These are phyloP conservation scores for Eilema depressum DNA, from an alignment of 2,888 invertebrate species.

Conservation along the genomic window DNA sequence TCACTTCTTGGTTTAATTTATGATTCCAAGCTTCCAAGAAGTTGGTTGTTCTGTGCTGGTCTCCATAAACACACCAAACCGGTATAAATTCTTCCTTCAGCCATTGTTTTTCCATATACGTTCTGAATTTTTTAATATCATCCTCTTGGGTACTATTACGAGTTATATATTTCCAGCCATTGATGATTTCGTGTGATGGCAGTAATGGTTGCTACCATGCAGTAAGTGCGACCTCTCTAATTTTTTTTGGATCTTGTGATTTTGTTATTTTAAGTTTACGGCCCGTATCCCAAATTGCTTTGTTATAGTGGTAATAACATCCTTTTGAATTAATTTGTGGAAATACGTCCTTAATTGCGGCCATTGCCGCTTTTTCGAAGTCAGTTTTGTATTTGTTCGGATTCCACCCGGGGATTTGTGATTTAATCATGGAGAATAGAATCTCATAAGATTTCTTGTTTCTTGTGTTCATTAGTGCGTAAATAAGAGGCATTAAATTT, in stretches of 20 bases:
- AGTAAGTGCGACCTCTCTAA: slow-evolving; percentile 21
- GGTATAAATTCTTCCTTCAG: neutral
- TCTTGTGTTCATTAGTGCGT: neutral
- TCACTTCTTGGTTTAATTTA: neutral
- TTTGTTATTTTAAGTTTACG: slow-evolving; percentile 8
- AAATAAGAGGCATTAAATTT: neutral
- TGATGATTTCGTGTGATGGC: slow-evolving; percentile 13
- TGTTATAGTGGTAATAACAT: neutral
- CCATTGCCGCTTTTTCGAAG: neutral
- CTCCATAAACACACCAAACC: neutral
- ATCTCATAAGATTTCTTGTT: neutral
- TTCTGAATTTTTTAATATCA: neutral
- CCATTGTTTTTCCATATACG: no score
- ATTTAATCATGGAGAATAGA: neutral
- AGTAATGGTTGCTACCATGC: slow-evolving; percentile 26
- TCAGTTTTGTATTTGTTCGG: neutral
- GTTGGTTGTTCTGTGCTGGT: neutral
- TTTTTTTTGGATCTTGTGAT: slow-evolving; percentile 18
- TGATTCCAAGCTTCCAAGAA: neutral
- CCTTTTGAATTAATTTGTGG: neutral
- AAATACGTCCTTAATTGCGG: neutral
- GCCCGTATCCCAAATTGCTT: neutral
- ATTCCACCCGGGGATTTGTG: neutral
- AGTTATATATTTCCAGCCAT: neutral
- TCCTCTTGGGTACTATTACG: neutral